These are phyloP conservation scores for Poeciliopsis paucimaculata DNA, from an alignment of 2,797 vertebrate genomes.

Conservation along the genomic window DNA sequence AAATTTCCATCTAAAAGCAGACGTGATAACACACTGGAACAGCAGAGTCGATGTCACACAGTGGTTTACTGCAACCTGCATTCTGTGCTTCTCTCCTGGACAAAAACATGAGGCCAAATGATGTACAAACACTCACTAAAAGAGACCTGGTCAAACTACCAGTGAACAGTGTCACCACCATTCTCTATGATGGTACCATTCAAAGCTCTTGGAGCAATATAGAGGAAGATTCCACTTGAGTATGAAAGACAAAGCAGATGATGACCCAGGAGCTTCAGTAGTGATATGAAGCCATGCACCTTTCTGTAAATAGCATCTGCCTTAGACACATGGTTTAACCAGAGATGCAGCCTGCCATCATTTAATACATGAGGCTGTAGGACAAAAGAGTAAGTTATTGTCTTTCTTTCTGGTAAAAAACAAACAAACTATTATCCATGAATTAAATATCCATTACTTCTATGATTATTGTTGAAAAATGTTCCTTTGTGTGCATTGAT, in stretches of 20 bases:
- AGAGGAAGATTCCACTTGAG: background rate
- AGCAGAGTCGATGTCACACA: background rate
- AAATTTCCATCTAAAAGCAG: background rate
- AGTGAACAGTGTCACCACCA: background rate
- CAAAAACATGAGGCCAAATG: background rate
- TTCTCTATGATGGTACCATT: background rate
- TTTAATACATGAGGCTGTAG: background rate
- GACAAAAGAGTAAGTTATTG: background rate
- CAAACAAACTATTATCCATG: background rate
- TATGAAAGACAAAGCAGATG: background rate
- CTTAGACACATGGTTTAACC: background rate
- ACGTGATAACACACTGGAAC: background rate
- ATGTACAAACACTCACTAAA: background rate
- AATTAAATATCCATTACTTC: background rate
- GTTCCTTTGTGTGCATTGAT: background rate
- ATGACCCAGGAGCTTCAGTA: background rate
- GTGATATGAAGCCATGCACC: background rate
- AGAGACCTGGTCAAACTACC: background rate
- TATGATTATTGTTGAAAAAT: background rate
- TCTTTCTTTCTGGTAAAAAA: background rate
- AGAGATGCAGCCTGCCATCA: background rate
- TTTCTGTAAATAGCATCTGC: background rate
- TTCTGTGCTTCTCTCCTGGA: background rate
- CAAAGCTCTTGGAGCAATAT: background rate
- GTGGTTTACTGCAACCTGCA: background rate